Evolutionary conservation across 2,888 invertebrate species (phyloP), one percentile per base, ranked within the genome.

Genomic region (Villa cingulata): DNA sequence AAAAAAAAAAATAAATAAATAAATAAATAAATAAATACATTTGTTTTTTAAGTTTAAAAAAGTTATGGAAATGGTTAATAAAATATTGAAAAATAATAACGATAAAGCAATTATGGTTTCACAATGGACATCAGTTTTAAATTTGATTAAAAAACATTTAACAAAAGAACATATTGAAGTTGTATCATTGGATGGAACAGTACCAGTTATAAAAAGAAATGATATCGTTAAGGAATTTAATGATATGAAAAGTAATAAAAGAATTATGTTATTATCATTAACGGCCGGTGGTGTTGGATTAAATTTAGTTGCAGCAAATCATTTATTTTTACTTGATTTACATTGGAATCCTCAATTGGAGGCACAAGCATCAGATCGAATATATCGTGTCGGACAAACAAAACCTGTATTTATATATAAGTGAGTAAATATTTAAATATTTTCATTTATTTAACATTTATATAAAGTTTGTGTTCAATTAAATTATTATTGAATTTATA

Each of bases 321-420:
- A 96, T 66, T 74, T 97, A 41, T 75, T 95, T 29, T 71, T 97
- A 32, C 67, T 92, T 19, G 96, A 97, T 70, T 77, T 91, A 45
- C 95, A 96, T 68, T 97, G 95, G 92, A 97, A 96, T 75, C 96
- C 96, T 0, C 94, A 95, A 60, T 70, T 96, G 41, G 96, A 97
- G 68, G 76, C 82, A 39, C 96, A 96, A 68, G 96, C 95, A 0
- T 89, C 88, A 70, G 96, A 96, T 71, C 75, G 96, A 51, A 83
- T 96, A 52, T 92, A 94, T 70, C 73, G 95, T 51, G 81, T 95
- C 53, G 95, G 95, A 0, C 96, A 96, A 66, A 77, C 68, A 42
- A 86, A 83, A 60, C 68, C 77, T 56, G 92, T 94, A 0, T 74
- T 76, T 57, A 79, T 95, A 43, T 87, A 91, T 66, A 86, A 87